These are phyloP conservation scores for Chloropsis hardwickii DNA, from an alignment of 2,113 vertebrate species.

Conservation along the genomic window DNA sequence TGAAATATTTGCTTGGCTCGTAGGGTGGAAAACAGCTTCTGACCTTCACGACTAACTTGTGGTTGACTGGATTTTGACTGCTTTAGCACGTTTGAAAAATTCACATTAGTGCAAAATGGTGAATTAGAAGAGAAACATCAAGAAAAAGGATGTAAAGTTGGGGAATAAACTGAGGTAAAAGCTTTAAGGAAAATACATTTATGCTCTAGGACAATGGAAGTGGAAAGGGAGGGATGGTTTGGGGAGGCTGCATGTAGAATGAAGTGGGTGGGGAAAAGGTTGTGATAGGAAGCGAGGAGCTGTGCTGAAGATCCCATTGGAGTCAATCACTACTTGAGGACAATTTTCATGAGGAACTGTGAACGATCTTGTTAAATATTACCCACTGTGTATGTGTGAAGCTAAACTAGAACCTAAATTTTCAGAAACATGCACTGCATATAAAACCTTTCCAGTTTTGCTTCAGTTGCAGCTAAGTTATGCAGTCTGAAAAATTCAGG, in stretches of 20 bases:
- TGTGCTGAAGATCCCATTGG: not conserved
- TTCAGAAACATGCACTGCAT: not conserved
- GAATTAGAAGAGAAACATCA: not conserved
- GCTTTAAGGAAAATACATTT: not conserved
- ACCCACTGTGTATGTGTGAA: not conserved
- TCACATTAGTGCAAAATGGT: not conserved
- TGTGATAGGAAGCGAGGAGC: not conserved
- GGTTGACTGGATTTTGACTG: not conserved
- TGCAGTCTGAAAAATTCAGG: not conserved
- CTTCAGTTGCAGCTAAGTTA: not conserved
- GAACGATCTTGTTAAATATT: not conserved
- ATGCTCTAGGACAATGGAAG: not conserved
- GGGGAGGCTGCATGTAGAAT: rapidly evolving
- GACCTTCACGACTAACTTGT: not conserved
- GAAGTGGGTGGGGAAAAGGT: not conserved
- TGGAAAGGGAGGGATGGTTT: not conserved
- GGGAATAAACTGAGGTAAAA: not conserved
- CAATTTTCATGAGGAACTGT: not conserved
- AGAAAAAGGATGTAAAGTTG: not conserved
- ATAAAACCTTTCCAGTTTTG: not conserved
- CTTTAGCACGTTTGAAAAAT: not conserved
- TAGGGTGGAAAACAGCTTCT: not conserved
- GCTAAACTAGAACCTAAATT: not conserved
- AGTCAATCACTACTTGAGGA: not conserved
- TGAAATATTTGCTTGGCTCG: not conserved